phyloP scores from a whole-genome alignment of 1,140 invertebrate species.

The Eurosta solidaginis region DNA sequence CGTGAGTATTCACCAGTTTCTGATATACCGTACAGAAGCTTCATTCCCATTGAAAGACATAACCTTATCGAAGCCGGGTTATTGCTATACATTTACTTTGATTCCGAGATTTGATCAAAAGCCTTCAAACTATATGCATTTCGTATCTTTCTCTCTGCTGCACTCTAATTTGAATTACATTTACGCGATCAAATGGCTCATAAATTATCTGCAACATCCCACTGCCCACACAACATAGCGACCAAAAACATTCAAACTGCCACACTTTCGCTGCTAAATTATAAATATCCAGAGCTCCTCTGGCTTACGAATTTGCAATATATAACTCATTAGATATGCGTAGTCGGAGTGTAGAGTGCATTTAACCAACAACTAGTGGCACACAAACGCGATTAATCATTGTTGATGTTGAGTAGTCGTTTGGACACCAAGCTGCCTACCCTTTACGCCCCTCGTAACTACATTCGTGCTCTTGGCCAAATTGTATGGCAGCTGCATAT shows the following conservation, averaged over 20 bases:
- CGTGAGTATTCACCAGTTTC: no score
- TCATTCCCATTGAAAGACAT: no score
- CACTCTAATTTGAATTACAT: neutral
- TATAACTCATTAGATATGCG: neutral
- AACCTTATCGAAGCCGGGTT: no score
- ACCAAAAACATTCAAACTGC: slow-evolving; percentile 18
- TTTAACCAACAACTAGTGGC: slow-evolving; percentile 10
- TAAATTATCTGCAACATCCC: neutral
- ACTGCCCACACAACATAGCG: neutral
- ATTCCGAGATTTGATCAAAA: no score
- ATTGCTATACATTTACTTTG: no score
- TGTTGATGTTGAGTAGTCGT: slow-evolving; percentile 1
- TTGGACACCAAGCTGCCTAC: neutral
- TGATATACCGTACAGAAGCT: no score
- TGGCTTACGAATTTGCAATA: neutral
- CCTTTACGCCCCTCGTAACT: neutral
- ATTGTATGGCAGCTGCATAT: neutral
- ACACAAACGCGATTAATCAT: slow-evolving; percentile 8
- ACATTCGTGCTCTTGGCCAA: neutral
- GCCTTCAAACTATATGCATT: neutral
- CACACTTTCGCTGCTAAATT: slow-evolving; percentile 24
- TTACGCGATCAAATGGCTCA: neutral
- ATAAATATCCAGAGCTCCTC: slow-evolving; percentile 3
- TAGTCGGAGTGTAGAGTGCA: neutral
- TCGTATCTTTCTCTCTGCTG: neutral